Evolutionary conservation across 1,140 invertebrate species (phyloP).

Genomic region (Andrena cerasifolii): DNA sequence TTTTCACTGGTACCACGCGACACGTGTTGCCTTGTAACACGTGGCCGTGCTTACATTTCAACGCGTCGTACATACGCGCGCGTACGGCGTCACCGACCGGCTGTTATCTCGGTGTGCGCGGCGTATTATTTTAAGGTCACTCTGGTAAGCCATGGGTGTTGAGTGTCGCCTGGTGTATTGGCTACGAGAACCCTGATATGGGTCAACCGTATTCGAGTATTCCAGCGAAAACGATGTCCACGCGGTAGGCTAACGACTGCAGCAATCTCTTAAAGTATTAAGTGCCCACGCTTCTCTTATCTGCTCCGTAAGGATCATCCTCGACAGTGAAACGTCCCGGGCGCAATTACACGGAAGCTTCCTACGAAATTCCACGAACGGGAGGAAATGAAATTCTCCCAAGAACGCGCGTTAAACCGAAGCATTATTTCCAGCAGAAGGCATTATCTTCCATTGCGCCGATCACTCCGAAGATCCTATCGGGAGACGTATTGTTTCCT

Average conservation of each 20-base stretch:
- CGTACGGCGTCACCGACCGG: slow-evolving; percentile 33
- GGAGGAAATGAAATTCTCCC: background rate
- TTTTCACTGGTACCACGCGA: slow-evolving; percentile 72
- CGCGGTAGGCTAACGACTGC: too few relatives aligned
- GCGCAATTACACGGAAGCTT: too few relatives aligned
- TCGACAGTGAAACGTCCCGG: too few relatives aligned
- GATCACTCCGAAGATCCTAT: slow-evolving; percentile 33
- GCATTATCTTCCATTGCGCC: slow-evolving; percentile 23
- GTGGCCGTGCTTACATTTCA: slow-evolving; percentile 70
- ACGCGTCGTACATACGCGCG: slow-evolving; percentile 38
- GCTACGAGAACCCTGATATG: slow-evolving; percentile 21
- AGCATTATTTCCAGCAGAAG: slow-evolving; percentile 37
- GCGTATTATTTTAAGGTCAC: slow-evolving; percentile 64
- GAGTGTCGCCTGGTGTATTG: slow-evolving; percentile 26
- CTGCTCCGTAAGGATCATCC: too few relatives aligned
- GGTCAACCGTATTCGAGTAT: background rate
- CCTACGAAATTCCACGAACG: slow-evolving; percentile 23
- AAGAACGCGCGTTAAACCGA: background rate
- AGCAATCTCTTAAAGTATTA: too few relatives aligned
- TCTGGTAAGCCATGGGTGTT: slow-evolving; percentile 2
- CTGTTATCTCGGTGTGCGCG: slow-evolving; percentile 59
- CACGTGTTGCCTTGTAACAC: slow-evolving; percentile 71
- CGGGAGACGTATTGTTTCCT: slow-evolving; percentile 49
- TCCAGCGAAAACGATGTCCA: background rate
- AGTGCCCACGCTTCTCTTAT: too few relatives aligned